Percentiles rank a stretch among this genome's conserved stretches.
Evolutionary conservation across 1,140 invertebrate species (phyloP).

Genomic region (Heliconius melpomene): DNA sequence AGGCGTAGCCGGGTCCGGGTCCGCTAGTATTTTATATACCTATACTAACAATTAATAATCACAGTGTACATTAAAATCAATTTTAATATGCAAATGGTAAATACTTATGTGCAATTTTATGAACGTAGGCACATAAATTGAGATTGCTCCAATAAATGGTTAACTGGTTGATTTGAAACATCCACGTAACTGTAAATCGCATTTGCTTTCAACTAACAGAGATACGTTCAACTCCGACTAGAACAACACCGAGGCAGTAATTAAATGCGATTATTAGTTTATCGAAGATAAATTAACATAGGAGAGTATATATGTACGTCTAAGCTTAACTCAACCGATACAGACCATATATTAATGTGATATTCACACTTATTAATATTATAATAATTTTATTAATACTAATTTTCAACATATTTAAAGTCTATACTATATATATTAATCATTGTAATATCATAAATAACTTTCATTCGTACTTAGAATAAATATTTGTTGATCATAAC

Average conservation of each 20-base stretch:
- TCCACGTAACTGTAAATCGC: constrained; percentile 32
- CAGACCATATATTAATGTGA: not conserved
- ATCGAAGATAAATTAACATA: constrained; percentile 15
- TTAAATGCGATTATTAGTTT: constrained; percentile 21
- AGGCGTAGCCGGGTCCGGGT: too few relatives aligned
- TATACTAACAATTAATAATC: not conserved
- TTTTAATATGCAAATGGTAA: too few relatives aligned
- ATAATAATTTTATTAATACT: too few relatives aligned
- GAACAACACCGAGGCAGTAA: constrained; percentile 17
- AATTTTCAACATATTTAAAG: not conserved
- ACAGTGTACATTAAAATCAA: not conserved
- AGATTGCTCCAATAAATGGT: constrained; percentile 38
- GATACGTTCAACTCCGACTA: constrained; percentile 14
- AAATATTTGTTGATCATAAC: constrained; percentile 14
- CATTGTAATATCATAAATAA: not conserved
- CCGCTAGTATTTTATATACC: too few relatives aligned
- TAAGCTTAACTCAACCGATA: not conserved
- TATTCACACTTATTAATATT: not conserved
- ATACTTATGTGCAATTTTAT: constrained; percentile 19
- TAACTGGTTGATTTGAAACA: constrained; percentile 39
- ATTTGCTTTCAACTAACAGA: constrained; percentile 20
- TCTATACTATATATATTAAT: not conserved
- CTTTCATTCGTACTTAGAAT: not conserved
- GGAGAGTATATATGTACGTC: not conserved
- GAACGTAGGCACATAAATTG: constrained; percentile 1